Evolutionary conservation across 2,797 vertebrate genomes (phyloP), one percentile per base, ranked within the genome.

Genomic region (Argentina silus): DNA sequence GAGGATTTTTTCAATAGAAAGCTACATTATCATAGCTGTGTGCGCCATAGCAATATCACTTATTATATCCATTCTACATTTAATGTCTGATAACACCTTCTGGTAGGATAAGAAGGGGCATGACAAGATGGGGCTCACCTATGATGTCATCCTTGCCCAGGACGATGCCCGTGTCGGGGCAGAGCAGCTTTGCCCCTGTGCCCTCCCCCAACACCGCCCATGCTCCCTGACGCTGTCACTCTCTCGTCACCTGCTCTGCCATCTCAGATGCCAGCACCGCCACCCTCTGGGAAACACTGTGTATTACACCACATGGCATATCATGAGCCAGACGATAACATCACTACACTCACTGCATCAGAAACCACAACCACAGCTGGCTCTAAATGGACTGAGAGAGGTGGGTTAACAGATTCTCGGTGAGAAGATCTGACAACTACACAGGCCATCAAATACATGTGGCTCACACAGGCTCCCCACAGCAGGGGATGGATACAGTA

Each of bases 121-220:
- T 36, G 27, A 36, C 4, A 36, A 36, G 27, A 36, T 1, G 27
- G 6, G 11, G 43, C 83, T 92, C 86, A 96, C 96, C 92, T 44
- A 94, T 81, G 43, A 96, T 83, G 65, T 94, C 90, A 3, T 94
- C 85, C 80, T 92, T 95, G 71, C 71, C 88, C 42, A 96, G 88
- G 8, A 90, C 81, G 14, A 69, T 73, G 68, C 89, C 93, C 64
- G 92, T 90, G 59, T 88, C 85, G 3, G 93, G 89, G 74, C 93
- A 92, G 11, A 96, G 89, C 56, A 97, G 91, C 50, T 92, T 88
- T 0, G 94, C 95, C 69, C 96, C 96, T 0, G 74, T 90, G 5
- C 93, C 94, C 21, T 95, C 93, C 17, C 95, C 95, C 70, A 96
- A 78, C 42, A 95, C 66, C 2, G 89, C 94, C 95, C 95, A 96